Evolutionary conservation across 2,797 vertebrate genomes (phyloP).

Genomic region (Petrocephalus sullivani): DNA sequence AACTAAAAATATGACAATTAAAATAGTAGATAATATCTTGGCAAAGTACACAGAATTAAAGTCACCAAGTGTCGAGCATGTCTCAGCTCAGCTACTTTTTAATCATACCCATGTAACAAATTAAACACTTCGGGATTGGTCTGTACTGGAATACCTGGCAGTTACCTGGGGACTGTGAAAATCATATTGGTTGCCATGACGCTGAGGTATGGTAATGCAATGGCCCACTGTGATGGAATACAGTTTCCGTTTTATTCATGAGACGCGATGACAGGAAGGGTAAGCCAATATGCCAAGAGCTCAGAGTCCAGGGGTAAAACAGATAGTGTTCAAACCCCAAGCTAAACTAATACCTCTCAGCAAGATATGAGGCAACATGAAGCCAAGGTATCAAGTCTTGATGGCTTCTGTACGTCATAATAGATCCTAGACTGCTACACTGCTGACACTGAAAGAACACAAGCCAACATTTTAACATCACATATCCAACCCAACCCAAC

Average conservation of each 20-base stretch:
- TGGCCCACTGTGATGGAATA: not conserved
- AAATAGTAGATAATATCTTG: not conserved
- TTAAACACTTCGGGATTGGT: not conserved
- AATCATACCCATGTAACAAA: not conserved
- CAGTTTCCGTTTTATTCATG: conserved; percentile 8
- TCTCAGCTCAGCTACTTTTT: not conserved
- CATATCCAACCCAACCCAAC: not conserved
- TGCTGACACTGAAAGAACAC: not conserved
- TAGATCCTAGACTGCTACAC: not conserved
- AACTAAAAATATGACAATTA: not conserved
- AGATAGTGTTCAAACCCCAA: not conserved
- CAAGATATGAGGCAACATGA: not conserved
- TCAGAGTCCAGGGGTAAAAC: conserved; percentile 2
- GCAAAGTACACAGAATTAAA: not conserved
- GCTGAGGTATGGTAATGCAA: not conserved
- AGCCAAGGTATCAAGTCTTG: conserved; percentile 10
- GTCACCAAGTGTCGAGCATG: not conserved
- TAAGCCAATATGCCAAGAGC: not conserved
- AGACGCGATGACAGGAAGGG: conserved; percentile 6
- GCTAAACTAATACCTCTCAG: not conserved
- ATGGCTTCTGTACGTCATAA: not conserved
- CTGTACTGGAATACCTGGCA: not conserved
- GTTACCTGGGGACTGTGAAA: not conserved
- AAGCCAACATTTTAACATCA: not conserved
- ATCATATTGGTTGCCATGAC: not conserved